Evolutionary conservation across 2,113 vertebrate genomes (phyloP), one percentile per base, ranked within the genome.

Genomic region (Stomatorhinus ivindoensis): DNA sequence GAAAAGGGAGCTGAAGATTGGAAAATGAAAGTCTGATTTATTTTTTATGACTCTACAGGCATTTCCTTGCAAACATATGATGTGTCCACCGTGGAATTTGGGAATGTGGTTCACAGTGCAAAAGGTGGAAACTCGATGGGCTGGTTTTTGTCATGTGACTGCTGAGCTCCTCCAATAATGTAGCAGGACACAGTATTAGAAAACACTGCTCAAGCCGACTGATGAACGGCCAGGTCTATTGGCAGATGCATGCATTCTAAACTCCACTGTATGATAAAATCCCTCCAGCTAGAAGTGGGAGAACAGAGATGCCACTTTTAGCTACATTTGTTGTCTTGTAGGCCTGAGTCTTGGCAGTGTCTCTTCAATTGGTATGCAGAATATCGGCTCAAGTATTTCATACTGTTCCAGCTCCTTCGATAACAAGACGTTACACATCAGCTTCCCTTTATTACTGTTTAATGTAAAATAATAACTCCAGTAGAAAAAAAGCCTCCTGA

Each of bases 401-500:
- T 80, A 88, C 89, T 89, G 88, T 90, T 90, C 89, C 87, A 84
- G 61, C 92, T 87, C 89, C 86, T 91, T 86, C 83, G 48, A 86
- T 90, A 90, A 90, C 89, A 89, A 91, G 89, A 90, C 90, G 89
- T 91, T 65, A 92, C 89, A 84, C 90, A 91, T 91, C 90, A 90
- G 88, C 86, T 86, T 91, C 86, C 87, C 69, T 90, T 91, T 90
- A 90, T 91, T 91, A 82, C 85, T 55, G 86, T 91, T 91, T 90
- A 90, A 90, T 86, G 84, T 88, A 88, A 88, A 89, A 91, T 88
- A 48, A 91, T 90, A 87, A 89, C 90, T 88, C 76, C 92, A 90
- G 83, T 88, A 87, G 91, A 90, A 91, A 44, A 35, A 89, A 88
- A 82, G 50, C 10, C 39, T 90, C 89, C 48, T 76, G 84, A 89